Evolutionary conservation across 64 coral and sea anemone species (phyloP), one percentile per base, ranked within the genome.

Genomic region (Trachythela sp.): DNA sequence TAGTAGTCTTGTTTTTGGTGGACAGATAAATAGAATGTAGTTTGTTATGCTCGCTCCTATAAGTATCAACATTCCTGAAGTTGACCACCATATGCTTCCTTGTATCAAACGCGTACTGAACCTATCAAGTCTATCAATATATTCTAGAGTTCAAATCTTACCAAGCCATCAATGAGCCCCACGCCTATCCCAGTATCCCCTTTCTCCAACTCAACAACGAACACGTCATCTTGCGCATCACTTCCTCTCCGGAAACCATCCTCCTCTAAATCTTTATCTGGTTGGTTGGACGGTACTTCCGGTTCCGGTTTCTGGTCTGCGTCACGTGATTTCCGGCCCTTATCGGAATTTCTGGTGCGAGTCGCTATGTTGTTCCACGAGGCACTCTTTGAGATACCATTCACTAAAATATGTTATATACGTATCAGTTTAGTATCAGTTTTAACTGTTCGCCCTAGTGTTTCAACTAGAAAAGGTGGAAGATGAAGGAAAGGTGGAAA

Each of bases 171-270:
- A 48, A 99, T 99, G 37, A 99, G 48, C 24, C 96, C 96, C 49
- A 99, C 71, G 27, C 96, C 96, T 58, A 99, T 94, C 13, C 96
- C 94, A 36, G 94, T 90, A 18, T 48, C 88, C 7, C 84, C 93
- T 40, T 91, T 93, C 20, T 93, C 86, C 33, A 99, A 83, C 86
- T 99, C 96, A 13, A 99, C 96, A 84, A 99, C 92, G 32, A 99
- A 99, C 30, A 99, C 96, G 59, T 99, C 96, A 95, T 99, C 96
- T 67, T 99, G 93, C 20, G 88, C 33, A 76, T 99, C 96, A 85
- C 94, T 91, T 13, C 87, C 90, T 52, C 88, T 86, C 40, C 96
- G 94, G 91, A 95, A 95, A 77, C 93, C 93, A 18, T 99, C 96
- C 76, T 80, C 75, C 3, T 80, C 75, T 17, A 38, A 35, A 17